Percentiles rank a stretch among this genome's conserved stretches.
phyloP scores from a whole-genome alignment of 35 echinoderm and acorn worm species.

The Patiria miniata region DNA sequence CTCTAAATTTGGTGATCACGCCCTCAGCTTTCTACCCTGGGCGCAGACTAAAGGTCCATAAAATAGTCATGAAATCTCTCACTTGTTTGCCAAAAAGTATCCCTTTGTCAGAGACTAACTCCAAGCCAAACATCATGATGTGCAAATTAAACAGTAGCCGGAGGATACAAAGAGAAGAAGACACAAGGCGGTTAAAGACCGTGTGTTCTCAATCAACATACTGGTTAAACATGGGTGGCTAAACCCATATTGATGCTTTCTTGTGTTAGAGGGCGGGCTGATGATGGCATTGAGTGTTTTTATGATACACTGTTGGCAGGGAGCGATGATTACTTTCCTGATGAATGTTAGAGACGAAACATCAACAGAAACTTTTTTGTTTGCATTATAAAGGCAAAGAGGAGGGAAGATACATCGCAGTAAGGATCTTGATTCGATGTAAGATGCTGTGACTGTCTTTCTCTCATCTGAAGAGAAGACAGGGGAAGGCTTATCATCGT shows the following conservation, averaged over 20 bases:
- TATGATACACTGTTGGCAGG: neutral
- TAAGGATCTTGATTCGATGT: too few species aligned
- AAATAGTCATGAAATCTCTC: neutral
- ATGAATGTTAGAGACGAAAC: conserved; percentile 11
- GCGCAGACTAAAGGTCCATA: neutral
- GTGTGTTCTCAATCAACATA: neutral
- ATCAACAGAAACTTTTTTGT: too few species aligned
- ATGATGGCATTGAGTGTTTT: neutral
- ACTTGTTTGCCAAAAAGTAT: conserved; percentile 26
- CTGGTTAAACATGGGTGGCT: neutral
- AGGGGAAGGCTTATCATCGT: too few species aligned
- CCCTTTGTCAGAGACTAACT: conserved; percentile 8
- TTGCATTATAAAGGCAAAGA: too few species aligned
- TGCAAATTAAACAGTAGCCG: neutral
- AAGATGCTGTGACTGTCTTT: too few species aligned
- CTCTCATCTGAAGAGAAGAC: too few species aligned
- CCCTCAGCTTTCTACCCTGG: too few species aligned
- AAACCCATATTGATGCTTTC: neutral
- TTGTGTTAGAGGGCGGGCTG: neutral
- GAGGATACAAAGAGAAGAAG: neutral
- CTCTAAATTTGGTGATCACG: too few species aligned
- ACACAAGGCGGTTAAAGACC: neutral
- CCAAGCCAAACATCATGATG: neutral
- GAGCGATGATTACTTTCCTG: neutral
- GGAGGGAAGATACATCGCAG: too few species aligned